Base-by-base conservation (phyloP, 1,140 invertebrate species). In the Grapholita molesta region DNA sequence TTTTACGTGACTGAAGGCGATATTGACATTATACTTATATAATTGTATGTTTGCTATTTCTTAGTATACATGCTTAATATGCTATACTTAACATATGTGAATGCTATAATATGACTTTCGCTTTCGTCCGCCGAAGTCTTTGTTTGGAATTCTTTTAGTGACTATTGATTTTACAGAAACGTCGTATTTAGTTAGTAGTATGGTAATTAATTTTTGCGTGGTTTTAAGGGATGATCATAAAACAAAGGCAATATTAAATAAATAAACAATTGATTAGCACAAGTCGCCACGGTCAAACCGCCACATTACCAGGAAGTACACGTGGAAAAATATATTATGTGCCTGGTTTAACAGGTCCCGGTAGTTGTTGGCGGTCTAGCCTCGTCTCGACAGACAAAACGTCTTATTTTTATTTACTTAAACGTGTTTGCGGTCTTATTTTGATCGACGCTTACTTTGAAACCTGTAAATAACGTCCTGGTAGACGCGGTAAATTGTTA, bases 111-210 rank as follows among this genome's bases (percentile, higher is more conserved):
- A 15, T 28, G 30, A 30, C 25, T 61, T 61, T 61, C 55, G 25
- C 55, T 28, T 61, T 28, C 24, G 2, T 61, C 25, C 0, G n/a
- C 8, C 7, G 18, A 48, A 57, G 25, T 15, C 3, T 7, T 7
- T 15, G n/a, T 48, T 61, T 25, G 25, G 12, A 7, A n/a, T 61
- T 11, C 18, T 25, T 25, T 30, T 4, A 25, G n/a, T 7, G n/a
- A 32, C n/a, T 61, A 61, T 61, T 61, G 55, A 61, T 61, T 61
- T 61, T 61, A 61, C 55, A 61, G 15, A 61, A 28, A 3, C 55
- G 15, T 18, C 55, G n/a, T 28, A 61, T n/a, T 15, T n/a, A n/a
- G n/a, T n/a, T n/a, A n/a, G n/a, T n/a, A n/a, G n/a, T n/a, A n/a
- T 11, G 15, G 9, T n/a, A 12, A 28, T 30, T 15, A 55, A 2